Evolutionary conservation across 2,113 vertebrate genomes (phyloP).

Genomic region (Sclerurus mexicanus): DNA sequence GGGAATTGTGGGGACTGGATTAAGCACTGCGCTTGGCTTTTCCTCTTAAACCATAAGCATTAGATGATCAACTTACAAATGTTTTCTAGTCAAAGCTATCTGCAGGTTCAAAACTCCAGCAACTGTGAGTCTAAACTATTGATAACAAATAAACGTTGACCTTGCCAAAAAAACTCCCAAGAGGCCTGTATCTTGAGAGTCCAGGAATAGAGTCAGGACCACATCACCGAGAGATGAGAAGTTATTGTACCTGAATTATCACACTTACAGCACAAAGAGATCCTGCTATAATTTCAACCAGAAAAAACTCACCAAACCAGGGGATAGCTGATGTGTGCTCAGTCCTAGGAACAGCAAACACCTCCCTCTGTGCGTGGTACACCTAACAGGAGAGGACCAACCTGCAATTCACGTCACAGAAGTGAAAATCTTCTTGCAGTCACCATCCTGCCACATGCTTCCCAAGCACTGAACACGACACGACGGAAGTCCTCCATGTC

Average conservation of each 20-base stretch:
- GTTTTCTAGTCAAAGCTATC: slow-evolving; percentile 26
- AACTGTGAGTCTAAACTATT: background rate
- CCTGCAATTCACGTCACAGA: background rate
- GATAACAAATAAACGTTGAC: slow-evolving; percentile 10
- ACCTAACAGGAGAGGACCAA: background rate
- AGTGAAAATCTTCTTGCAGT: background rate
- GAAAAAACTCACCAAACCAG: background rate
- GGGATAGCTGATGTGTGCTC: background rate
- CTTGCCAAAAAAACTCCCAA: background rate
- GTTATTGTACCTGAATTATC: background rate
- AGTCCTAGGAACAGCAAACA: rapidly evolving
- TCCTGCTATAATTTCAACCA: background rate
- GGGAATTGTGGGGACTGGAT: slow-evolving; percentile 47
- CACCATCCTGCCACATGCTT: rapidly evolving
- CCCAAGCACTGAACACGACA: rapidly evolving
- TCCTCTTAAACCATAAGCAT: slow-evolving; percentile 43
- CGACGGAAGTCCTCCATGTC: background rate
- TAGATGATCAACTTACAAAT: background rate
- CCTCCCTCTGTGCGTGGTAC: background rate
- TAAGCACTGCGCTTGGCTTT: slow-evolving; percentile 35
- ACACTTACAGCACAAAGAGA: background rate
- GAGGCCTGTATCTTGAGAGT: background rate
- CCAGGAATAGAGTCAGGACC: slow-evolving; percentile 23
- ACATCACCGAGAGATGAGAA: background rate
- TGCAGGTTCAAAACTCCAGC: background rate